These are phyloP conservation scores for Botia almorhae DNA, from an alignment of 2,797 vertebrate genomes.

Conservation along the genomic window DNA sequence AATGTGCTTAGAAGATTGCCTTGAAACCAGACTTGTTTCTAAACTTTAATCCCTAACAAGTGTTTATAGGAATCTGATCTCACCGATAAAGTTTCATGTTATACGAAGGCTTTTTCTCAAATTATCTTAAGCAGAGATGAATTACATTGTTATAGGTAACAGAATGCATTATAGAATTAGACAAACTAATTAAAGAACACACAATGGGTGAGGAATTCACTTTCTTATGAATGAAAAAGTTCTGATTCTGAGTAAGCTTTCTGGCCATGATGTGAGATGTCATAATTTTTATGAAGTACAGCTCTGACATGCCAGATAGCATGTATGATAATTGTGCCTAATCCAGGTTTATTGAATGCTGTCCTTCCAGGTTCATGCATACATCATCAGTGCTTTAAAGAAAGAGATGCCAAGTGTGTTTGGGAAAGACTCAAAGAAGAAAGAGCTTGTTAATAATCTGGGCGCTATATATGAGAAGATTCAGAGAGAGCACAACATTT, in stretches of 20 bases:
- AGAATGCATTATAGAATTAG: no score
- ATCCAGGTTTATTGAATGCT: not conserved
- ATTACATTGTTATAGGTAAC: no score
- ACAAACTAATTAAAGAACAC: no score
- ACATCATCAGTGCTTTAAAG: slow-evolving; percentile 91
- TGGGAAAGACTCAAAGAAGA: slow-evolving; percentile 93
- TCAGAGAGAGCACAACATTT: slow-evolving; percentile 92
- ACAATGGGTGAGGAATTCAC: no score
- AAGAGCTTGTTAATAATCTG: slow-evolving; percentile 87
- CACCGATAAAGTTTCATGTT: slow-evolving; percentile 3
- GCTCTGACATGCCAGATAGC: not conserved
- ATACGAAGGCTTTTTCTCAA: not conserved
- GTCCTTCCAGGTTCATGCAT: slow-evolving; percentile 85
- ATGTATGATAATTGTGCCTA: slow-evolving; percentile 6
- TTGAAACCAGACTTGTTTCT: no score
- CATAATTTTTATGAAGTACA: not conserved
- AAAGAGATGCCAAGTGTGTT: slow-evolving; percentile 93
- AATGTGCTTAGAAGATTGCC: not conserved
- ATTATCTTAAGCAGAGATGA: no score
- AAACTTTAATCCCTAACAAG: no score
- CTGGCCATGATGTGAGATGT: not conserved
- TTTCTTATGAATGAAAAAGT: no score
- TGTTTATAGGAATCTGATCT: slow-evolving; percentile 3
- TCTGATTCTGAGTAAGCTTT: no score
- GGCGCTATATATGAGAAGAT: slow-evolving; percentile 87